Conservation (phyloP, 2,888 invertebrate species). For the Cephus runcator region DNA sequence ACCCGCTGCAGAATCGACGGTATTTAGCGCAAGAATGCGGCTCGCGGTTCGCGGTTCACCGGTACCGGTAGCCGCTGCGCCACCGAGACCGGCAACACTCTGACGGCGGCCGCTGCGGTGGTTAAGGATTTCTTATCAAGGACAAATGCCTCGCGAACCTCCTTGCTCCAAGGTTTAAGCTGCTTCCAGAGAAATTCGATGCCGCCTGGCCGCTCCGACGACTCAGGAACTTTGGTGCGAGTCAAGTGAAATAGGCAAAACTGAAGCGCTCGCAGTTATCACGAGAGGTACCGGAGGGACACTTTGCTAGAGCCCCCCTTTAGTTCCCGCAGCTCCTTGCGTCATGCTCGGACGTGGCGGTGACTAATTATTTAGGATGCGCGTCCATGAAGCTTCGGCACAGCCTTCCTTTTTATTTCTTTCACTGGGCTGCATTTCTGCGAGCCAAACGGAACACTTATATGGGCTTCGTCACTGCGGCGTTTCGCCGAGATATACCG, state of each 20-base stretch:
- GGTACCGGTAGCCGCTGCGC: conserved; percentile 26
- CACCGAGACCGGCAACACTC: no score
- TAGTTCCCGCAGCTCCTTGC: neutral
- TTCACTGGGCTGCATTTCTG: conserved; percentile 59
- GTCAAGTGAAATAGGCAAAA: neutral
- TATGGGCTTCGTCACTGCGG: conserved; percentile 63
- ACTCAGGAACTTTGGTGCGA: neutral
- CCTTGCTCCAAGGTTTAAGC: conserved; percentile 7
- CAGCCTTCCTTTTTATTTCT: conserved; percentile 40
- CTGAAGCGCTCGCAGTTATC: conserved; percentile 2
- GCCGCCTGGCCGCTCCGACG: no score
- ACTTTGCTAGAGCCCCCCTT: neutral
- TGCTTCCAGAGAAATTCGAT: neutral
- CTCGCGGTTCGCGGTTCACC: conserved; percentile 31
- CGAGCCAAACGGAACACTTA: conserved; percentile 63
- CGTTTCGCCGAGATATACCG: conserved; percentile 59
- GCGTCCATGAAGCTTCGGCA: conserved; percentile 35
- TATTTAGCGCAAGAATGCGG: conserved; percentile 50
- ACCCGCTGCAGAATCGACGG: conserved; percentile 10
- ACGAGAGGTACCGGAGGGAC: neutral
- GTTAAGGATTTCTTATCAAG: conserved; percentile 44
- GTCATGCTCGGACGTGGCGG: conserved; percentile 46
- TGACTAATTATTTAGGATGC: conserved; percentile 63
- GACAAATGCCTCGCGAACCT: conserved; percentile 33
- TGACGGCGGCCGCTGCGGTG: neutral